These are phyloP conservation scores for Cyprinodon brontotheroides DNA, from an alignment of 2,113 vertebrate genomes.

Conservation along the genomic window DNA sequence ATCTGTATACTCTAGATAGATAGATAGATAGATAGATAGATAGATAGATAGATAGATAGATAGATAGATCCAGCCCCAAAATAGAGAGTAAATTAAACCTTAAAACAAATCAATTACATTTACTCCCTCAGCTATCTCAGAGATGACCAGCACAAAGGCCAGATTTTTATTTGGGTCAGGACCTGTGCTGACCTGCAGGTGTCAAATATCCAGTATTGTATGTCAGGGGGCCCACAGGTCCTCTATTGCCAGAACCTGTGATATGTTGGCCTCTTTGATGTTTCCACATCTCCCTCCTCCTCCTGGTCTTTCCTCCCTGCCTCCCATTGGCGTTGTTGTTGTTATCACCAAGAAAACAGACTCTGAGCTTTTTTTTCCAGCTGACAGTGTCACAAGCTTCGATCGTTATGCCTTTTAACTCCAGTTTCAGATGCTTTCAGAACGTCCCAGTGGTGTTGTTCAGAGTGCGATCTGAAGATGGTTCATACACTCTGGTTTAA, in stretches of 20 bases:
- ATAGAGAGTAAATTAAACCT: not conserved
- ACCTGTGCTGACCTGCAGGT: not conserved
- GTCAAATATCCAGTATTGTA: not conserved
- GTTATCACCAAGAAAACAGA: conserved; percentile 1
- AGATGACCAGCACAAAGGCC: not conserved
- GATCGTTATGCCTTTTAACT: not conserved
- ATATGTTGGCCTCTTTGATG: conserved; percentile 3
- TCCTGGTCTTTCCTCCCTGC: not conserved
- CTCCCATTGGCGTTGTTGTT: not conserved
- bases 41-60: too few species aligned
- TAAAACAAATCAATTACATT: not conserved
- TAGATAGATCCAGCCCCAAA: not conserved
- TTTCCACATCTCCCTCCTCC: not conserved
- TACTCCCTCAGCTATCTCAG: not conserved
- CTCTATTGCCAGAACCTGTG: not conserved
- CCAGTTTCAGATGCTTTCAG: conserved; percentile 4
- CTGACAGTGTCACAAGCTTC: not conserved
- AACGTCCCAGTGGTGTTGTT: conserved; percentile 1
- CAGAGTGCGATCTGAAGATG: not conserved
- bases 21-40: too few species aligned
- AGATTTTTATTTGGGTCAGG: not conserved
- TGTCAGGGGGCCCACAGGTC: not conserved
- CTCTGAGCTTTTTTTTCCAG: not conserved
- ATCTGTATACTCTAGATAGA: too few species aligned
- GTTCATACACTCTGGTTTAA: not conserved